A percentile compares a stretch with the other conserved stretches of the same genome.
phyloP scores from a whole-genome alignment of 2,888 invertebrate genomes.

The Beris chalybata region DNA sequence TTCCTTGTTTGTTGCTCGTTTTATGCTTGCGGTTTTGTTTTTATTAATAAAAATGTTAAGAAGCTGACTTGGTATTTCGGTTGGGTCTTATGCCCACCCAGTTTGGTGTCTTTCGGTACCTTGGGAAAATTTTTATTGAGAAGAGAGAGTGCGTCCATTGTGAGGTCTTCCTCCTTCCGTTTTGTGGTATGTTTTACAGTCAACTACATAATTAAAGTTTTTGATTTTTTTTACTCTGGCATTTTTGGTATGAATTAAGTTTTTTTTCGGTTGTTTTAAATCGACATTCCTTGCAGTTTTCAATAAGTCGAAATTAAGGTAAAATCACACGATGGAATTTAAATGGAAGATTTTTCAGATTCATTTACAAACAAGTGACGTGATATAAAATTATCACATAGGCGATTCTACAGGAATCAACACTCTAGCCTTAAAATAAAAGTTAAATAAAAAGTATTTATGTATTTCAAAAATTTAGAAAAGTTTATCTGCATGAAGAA shows the following conservation, averaged over 20 bases:
- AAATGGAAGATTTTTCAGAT: too few relatives aligned
- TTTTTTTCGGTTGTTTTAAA: conserved; percentile 24
- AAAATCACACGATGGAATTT: conserved; percentile 28
- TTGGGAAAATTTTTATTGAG: conserved; percentile 24
- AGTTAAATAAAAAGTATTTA: too few relatives aligned
- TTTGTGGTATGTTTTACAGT: conserved; percentile 29
- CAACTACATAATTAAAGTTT: conserved; percentile 32
- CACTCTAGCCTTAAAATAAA: too few relatives aligned
- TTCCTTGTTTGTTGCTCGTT: conserved; percentile 3
- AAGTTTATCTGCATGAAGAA: too few relatives aligned
- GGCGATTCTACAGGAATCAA: too few relatives aligned
- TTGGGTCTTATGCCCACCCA: conserved; percentile 34
- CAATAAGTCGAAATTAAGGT: conserved; percentile 11
- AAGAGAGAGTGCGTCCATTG: conserved; percentile 13
- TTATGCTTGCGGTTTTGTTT: background rate
- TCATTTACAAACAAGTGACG: too few relatives aligned
- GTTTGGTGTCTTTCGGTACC: conserved; percentile 32
- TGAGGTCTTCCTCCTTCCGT: conserved; percentile 32
- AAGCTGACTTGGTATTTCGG: conserved; percentile 25
- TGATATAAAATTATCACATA: too few relatives aligned
- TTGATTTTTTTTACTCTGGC: background rate
- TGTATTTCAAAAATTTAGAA: too few relatives aligned
- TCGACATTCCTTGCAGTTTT: conserved; percentile 28
- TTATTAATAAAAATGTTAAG: conserved; percentile 29
- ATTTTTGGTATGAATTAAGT: too few relatives aligned